Evolutionary conservation across 2,888 invertebrate species (phyloP).

Genomic region (Bellardia bayeri): DNA sequence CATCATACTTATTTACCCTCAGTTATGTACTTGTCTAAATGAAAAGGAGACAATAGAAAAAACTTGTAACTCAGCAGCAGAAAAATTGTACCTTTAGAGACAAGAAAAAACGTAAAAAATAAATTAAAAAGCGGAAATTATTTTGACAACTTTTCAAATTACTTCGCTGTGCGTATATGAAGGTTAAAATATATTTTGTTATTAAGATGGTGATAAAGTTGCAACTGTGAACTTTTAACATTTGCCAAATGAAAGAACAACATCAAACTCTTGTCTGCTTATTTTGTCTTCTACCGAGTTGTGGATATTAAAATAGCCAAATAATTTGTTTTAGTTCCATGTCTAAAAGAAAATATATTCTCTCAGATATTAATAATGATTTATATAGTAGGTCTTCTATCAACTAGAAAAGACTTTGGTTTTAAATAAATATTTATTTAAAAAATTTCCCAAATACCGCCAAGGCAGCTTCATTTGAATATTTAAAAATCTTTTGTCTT

Average conservation of each 20-base stretch:
- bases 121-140: slow-evolving; percentile 51
- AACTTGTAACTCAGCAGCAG: neutral
- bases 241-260: neutral
- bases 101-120: neutral
- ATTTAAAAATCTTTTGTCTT: no score
- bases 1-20: neutral
- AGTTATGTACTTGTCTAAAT: neutral
- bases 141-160: slow-evolving; percentile 50
- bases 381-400: no score
- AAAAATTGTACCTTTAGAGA: neutral
- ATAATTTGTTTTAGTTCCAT: no score
- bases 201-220: neutral
- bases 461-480: no score
- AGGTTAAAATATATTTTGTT: neutral
- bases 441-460: no score
- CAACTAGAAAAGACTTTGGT: no score
- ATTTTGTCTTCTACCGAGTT: no score
- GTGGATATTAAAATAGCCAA: no score
- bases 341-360: no score
- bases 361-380: no score
- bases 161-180: neutral
- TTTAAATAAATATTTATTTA: no score
- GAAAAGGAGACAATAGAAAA: neutral
- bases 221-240: neutral
- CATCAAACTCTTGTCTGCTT: neutral